Percentiles rank a stretch among this genome's conserved stretches.
Conservation (phyloP, 2,888 invertebrate species). For the Erannis defoliaria region DNA sequence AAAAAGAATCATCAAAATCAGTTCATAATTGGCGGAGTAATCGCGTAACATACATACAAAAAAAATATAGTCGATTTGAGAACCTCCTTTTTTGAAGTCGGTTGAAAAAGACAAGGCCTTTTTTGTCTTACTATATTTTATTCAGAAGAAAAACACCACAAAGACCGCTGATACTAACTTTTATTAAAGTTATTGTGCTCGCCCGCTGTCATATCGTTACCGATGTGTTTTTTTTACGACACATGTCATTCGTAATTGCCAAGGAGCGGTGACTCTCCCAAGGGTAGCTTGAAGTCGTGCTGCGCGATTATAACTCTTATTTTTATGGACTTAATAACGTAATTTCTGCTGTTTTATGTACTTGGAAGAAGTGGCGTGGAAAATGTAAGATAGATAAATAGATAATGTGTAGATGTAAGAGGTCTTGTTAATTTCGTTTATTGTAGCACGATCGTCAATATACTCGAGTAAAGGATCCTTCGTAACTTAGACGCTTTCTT, state of each 20-base stretch:
- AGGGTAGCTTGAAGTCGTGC: constrained; percentile 52
- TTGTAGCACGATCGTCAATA: constrained; percentile 40
- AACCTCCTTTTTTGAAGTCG: no score
- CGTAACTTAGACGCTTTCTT: constrained; percentile 24
- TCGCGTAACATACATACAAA: no score
- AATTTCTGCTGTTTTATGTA: constrained; percentile 56
- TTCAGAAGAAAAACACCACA: constrained; percentile 42
- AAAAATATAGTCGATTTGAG: no score
- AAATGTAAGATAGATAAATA: no score
- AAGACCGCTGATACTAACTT: constrained; percentile 51
- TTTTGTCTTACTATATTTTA: constrained; percentile 21
- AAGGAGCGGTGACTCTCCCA: constrained; percentile 66
- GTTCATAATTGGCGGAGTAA: no score
- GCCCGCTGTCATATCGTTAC: constrained; percentile 59
- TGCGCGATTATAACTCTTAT: constrained; percentile 63
- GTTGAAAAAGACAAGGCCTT: no score
- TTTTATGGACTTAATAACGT: constrained; percentile 42
- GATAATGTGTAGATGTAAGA: no score
- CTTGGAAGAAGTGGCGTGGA: constrained; percentile 47
- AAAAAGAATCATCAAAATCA: no score
- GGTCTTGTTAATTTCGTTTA: constrained; percentile 47
- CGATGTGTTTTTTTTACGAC: constrained; percentile 71
- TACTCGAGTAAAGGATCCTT: constrained; percentile 17
- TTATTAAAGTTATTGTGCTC: constrained; percentile 66
- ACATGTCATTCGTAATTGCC: constrained; percentile 79